These are phyloP conservation scores for Psilopogon haemacephalus DNA, from an alignment of 2,113 vertebrate genomes.

Conservation along the genomic window DNA sequence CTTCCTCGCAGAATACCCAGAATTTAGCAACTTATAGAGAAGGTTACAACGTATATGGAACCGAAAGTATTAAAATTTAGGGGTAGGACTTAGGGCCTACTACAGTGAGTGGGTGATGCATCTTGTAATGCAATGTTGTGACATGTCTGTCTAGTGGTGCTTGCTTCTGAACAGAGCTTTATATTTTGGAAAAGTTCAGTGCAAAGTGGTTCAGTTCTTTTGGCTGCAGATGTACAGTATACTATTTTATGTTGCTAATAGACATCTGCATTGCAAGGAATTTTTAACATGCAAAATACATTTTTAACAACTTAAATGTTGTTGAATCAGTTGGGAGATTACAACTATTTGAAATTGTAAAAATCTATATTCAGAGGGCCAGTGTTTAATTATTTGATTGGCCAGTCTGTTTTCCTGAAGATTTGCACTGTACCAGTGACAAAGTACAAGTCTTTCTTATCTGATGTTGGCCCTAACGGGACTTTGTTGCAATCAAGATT, in stretches of 20 bases:
- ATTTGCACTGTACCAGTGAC: neutral
- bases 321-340: neutral
- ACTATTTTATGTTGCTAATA: constrained; percentile 83
- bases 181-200: constrained; percentile 79
- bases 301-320: constrained; percentile 18
- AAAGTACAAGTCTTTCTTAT: constrained; percentile 24
- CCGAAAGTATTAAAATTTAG: constrained; percentile 99
- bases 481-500: neutral
- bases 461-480: neutral
- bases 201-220: constrained; percentile 86
- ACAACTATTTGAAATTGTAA: constrained; percentile 34
- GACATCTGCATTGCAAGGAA: constrained; percentile 92
- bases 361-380: constrained; percentile 15
- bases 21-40: constrained; percentile 99
- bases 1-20: constrained; percentile 98
- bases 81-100: constrained; percentile 98
- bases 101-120: constrained; percentile 90
- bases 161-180: constrained; percentile 82
- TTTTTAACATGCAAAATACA: constrained; percentile 15
- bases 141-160: constrained; percentile 90
- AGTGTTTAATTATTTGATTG: constrained; percentile 1
- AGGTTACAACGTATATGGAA: constrained; percentile 99
- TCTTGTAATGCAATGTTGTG: constrained; percentile 87
- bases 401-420: neutral
- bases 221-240: constrained; percentile 90